Conservation (phyloP, 53 echinoderm and acorn worm genomes). For the Temnopleurus reevesii region DNA sequence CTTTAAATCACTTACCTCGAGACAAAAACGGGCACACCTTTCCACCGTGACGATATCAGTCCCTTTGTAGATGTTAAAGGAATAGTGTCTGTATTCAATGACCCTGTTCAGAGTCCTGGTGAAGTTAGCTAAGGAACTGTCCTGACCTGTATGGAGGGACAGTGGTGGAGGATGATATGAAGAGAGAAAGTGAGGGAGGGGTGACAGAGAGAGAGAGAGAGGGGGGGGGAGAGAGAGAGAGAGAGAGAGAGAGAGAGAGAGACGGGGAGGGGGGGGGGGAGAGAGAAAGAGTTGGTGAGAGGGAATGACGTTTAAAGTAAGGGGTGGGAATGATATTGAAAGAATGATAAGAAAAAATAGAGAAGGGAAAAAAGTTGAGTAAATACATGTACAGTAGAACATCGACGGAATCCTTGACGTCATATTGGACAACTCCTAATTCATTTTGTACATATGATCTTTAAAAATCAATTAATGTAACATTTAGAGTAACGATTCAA, state of each 20-base stretch:
- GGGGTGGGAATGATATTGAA: no score
- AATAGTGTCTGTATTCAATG: conserved; percentile 5
- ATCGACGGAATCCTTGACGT: no score
- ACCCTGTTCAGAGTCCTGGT: neutral
- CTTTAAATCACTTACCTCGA: conserved; percentile 12
- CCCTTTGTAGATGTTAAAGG: conserved; percentile 5
- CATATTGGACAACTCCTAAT: no score
- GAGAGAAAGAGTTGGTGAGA: neutral
- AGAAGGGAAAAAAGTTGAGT: no score
- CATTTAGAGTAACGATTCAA: no score
- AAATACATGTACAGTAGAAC: no score
- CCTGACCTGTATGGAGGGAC: neutral
- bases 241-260: neutral
- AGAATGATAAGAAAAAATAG: no score
- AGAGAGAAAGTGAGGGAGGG: neutral
- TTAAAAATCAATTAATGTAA: no score
- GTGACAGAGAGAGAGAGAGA: neutral
- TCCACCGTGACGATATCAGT: conserved; percentile 21
- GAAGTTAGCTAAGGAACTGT: conserved; percentile 14
- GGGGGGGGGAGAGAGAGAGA: neutral
- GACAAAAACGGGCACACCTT: conserved; percentile 11
- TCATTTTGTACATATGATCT: no score
- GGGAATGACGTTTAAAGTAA: no score
- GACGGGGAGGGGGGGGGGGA: neutral
- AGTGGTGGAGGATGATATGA: no score